phyloP scores from a whole-genome alignment of 2,888 invertebrate genomes.

The Bombylius major region DNA sequence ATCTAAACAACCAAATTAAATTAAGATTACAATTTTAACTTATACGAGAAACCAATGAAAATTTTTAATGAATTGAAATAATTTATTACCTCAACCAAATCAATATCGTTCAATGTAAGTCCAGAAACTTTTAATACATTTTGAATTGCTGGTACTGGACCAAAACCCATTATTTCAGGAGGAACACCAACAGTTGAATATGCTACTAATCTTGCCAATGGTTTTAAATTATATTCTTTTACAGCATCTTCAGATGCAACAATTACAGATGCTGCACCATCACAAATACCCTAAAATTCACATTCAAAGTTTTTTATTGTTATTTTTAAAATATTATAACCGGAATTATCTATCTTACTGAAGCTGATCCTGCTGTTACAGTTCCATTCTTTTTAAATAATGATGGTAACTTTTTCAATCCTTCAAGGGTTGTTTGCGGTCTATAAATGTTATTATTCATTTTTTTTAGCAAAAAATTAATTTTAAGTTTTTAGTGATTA shows the following conservation, averaged over 20 bases:
- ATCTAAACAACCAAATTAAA: slow-evolving; percentile 46
- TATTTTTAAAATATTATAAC: too few relatives aligned
- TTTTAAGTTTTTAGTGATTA: background rate
- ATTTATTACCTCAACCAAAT: slow-evolving; percentile 69
- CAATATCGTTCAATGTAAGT: slow-evolving; percentile 71
- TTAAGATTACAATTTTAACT: background rate
- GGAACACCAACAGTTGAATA: slow-evolving; percentile 93
- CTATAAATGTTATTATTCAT: slow-evolving; percentile 27
- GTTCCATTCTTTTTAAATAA: slow-evolving; percentile 91
- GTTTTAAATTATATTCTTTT: slow-evolving; percentile 65
- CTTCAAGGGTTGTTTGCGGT: slow-evolving; percentile 75
- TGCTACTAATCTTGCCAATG: slow-evolving; percentile 80
- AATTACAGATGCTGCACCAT: slow-evolving; percentile 90
- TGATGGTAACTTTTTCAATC: slow-evolving; percentile 69
- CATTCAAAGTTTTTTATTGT: background rate
- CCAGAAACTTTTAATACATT: slow-evolving; percentile 70
- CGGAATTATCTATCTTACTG: slow-evolving; percentile 44
- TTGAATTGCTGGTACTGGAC: slow-evolving; percentile 88
- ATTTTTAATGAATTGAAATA: too few relatives aligned
- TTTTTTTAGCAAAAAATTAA: background rate
- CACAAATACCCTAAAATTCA: slow-evolving; percentile 60
- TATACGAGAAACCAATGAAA: background rate
- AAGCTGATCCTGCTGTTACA: slow-evolving; percentile 89
- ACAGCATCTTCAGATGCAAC: slow-evolving; percentile 85
- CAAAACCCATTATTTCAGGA: slow-evolving; percentile 96